These are phyloP conservation scores for Aporophyla nigra DNA, from an alignment of 2,888 invertebrate genomes.

Conservation along the genomic window DNA sequence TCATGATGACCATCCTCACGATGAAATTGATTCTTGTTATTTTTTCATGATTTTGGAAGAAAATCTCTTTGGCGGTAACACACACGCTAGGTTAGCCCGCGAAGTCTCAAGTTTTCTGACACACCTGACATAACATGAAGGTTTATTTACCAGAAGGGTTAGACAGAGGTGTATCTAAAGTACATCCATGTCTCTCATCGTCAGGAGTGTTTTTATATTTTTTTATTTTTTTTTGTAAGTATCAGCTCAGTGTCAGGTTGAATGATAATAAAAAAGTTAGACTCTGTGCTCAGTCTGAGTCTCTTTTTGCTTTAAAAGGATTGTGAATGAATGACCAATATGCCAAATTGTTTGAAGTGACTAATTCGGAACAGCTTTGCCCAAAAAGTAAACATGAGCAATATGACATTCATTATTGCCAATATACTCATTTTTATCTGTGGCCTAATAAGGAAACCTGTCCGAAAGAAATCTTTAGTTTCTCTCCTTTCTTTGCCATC, in stretches of 20 bases:
- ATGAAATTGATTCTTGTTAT: too few species aligned
- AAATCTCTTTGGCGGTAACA: too few species aligned
- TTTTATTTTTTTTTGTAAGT: too few species aligned
- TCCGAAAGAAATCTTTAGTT: not conserved
- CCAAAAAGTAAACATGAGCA: slow-evolving; percentile 7
- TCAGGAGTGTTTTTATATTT: not conserved
- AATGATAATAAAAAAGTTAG: not conserved
- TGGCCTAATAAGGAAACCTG: slow-evolving; percentile 9
- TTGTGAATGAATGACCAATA: not conserved
- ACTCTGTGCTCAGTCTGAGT: not conserved
- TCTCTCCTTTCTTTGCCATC: not conserved
- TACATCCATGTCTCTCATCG: too few species aligned
- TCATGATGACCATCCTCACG: too few species aligned
- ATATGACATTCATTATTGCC: slow-evolving; percentile 5
- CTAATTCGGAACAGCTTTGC: slow-evolving; percentile 5
- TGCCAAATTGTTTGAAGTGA: not conserved
- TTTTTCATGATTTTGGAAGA: too few species aligned
- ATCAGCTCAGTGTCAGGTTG: not conserved
- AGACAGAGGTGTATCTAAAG: too few species aligned
- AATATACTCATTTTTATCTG: slow-evolving; percentile 4
- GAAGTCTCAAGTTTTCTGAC: not conserved
- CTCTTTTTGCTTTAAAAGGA: too few species aligned
- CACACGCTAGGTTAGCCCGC: too few species aligned
- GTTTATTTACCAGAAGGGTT: not conserved
- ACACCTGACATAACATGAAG: not conserved